Evolutionary conservation across 1,140 invertebrate genomes (phyloP), one percentile per base, ranked within the genome.

Genomic region (Gryon sp.): DNA sequence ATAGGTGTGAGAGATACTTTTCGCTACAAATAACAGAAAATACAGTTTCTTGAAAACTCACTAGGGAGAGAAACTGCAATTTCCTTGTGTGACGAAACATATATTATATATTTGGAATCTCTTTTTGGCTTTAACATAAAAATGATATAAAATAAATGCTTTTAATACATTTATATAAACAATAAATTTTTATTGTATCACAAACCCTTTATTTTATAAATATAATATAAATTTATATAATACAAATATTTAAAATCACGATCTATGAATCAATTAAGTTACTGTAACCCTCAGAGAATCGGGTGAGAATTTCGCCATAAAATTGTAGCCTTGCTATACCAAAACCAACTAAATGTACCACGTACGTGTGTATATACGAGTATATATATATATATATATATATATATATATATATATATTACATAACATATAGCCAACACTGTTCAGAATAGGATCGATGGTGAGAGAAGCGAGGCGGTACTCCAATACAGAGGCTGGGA

Each of bases 401-500:
- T 38, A 55, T 41, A 59, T 60, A 18, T 66, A 69, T 19, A 52
- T 68, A 59, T 68, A 75, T 74, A 57, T 80, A 78, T 59, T 70
- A 78, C 62, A 74, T 75, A 75, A 68, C 60, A 70, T 59, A 60
- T 53, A 74, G 59, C 38, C 63, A 65, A 16, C 43, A 46, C 48
- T 62, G 77, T 74, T 57, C 69, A 68, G 68, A 78, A 76, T 73
- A 76, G 78, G 65, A 80, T 76, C 60, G 73, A 80, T 75, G 70
- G 70, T 80, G 63, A 70, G 76, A 72, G 74, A 78, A 80, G 57
- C 62, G 78, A 81, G 76, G 70, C 68, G 77, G 77, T 76, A 76
- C 77, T 79, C 62, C 55, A 74, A 81, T 80, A 79, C 77, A 74
- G 80, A 81, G 83, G 70, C 77, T 79, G 80, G 80, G 80, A 75